Conservation (phyloP, 2,113 vertebrate genomes). For the Phalacrocorax aristotelis region DNA sequence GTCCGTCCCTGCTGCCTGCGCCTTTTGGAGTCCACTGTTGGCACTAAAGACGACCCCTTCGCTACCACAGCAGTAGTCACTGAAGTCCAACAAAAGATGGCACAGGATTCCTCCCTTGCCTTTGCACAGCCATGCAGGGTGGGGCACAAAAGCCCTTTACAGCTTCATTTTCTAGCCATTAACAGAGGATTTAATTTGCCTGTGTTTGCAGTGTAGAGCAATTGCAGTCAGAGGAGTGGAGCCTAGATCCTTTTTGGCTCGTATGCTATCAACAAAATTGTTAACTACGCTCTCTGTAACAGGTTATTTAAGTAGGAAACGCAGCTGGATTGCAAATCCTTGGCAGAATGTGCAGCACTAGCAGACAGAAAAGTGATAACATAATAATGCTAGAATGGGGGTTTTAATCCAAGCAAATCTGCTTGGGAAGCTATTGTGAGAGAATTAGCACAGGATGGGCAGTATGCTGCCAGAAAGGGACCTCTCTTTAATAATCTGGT, state of each 20-base stretch:
- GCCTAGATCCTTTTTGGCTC: background rate
- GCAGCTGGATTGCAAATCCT: conserved; percentile 32
- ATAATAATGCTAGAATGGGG: background rate
- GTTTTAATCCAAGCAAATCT: conserved; percentile 51
- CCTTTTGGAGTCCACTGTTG: background rate
- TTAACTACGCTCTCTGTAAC: background rate
- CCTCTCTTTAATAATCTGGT: background rate
- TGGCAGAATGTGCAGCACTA: background rate
- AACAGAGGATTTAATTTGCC: conserved; percentile 10
- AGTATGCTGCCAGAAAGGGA: background rate
- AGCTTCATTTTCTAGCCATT: background rate
- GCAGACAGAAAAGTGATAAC: conserved; percentile 26
- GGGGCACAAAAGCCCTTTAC: background rate
- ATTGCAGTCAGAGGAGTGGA: background rate
- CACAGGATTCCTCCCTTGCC: background rate
- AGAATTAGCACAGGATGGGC: conserved; percentile 27
- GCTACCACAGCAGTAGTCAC: background rate
- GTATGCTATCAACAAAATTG: background rate
- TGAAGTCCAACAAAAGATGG: background rate
- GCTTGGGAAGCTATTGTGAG: conserved; percentile 15
- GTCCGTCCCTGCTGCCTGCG: background rate
- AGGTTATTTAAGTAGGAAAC: background rate
- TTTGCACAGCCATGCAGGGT: background rate
- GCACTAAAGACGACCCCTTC: background rate
- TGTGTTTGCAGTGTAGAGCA: background rate